Percentiles rank a stretch among this genome's conserved stretches.
phyloP scores from a whole-genome alignment of 2,797 vertebrate species.

The Sylvilagus floridanus region DNA sequence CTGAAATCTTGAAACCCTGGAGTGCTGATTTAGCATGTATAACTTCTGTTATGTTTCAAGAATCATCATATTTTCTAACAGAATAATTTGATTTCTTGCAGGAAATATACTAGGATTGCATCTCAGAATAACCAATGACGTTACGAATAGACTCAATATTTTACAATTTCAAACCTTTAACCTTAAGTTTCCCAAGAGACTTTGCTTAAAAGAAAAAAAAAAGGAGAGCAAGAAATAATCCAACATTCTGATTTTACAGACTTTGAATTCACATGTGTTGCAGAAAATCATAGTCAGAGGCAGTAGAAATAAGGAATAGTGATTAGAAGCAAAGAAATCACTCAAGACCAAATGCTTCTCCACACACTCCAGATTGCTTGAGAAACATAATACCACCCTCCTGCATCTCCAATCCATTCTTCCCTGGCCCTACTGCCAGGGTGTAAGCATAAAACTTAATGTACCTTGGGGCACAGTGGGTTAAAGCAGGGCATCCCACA shows the following conservation, averaged over 20 bases:
- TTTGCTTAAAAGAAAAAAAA: conserved; percentile 27
- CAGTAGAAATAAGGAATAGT: background rate
- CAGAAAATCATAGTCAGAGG: conserved; percentile 44
- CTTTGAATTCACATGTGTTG: conserved; percentile 49
- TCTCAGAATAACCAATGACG: conserved; percentile 50
- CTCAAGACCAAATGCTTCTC: background rate
- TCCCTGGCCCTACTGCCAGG: background rate
- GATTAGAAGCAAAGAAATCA: background rate
- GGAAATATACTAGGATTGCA: conserved; percentile 59
- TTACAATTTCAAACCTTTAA: conserved; percentile 62
- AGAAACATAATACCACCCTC: background rate
- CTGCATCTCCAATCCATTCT: fast-evolving
- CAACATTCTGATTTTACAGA: conserved; percentile 15
- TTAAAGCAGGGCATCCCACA: too few species aligned
- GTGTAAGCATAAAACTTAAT: background rate
- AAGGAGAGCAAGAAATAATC: conserved; percentile 33
- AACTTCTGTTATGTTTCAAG: conserved; percentile 65
- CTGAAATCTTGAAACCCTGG: conserved; percentile 35
- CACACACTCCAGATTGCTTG: background rate
- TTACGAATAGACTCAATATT: conserved; percentile 23
- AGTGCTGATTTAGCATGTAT: conserved; percentile 53
- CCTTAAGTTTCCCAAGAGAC: conserved; percentile 19
- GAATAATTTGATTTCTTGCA: conserved; percentile 72
- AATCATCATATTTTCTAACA: conserved; percentile 75
- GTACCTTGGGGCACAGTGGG: background rate